Evolutionary conservation across 1,140 invertebrate species (phyloP), one percentile per base, ranked within the genome.

Genomic region (Hypothenemus hampei): DNA sequence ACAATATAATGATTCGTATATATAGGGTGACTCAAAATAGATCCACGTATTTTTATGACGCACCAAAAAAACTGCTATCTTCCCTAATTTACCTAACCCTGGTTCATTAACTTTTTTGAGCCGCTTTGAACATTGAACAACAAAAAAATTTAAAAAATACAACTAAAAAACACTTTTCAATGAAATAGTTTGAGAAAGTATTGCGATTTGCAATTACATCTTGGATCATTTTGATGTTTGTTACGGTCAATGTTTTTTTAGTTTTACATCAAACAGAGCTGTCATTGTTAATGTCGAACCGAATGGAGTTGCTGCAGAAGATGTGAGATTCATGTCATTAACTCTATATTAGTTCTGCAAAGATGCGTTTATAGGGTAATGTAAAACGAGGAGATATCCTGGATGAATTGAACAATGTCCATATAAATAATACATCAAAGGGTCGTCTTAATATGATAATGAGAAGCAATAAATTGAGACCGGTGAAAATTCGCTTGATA

Each of bases 381-480:
- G 71, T 83, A 21, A 69, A 75, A 62, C 61, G 77, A 33, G 82
- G 82, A 23, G 81, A 84, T 66, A 67, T 85, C n/a, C 63, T 85
- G 15, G 81, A 82, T 66, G 79, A 81, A 58, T 72, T 83, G 58
- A 83, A 82, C 66, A 77, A 73, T 56, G 73, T 70, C 62, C 69
- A 72, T 36, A 78, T 74, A 62, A 74, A 69, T 40, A 63, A 63
- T 24, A 66, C 71, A 46, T 73, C 66, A 8, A 73, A 73, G 64
- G 75, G 77, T 23, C 74, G 73, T 36, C 65, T 82, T 15, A 68
- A 69, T 31, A 69, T 73, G 44, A 74, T 81, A 21, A 72, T 81
- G 66, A 76, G 66, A 58, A 75, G 74, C 57, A 64, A 73, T 55
- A 65, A 66, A 39, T 73, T 73, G 10, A 65, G 70, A 61, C 81